Evolutionary conservation across 2,888 invertebrate species (phyloP), one percentile per base, ranked within the genome.

Genomic region (Nemapogon koenigi): DNA sequence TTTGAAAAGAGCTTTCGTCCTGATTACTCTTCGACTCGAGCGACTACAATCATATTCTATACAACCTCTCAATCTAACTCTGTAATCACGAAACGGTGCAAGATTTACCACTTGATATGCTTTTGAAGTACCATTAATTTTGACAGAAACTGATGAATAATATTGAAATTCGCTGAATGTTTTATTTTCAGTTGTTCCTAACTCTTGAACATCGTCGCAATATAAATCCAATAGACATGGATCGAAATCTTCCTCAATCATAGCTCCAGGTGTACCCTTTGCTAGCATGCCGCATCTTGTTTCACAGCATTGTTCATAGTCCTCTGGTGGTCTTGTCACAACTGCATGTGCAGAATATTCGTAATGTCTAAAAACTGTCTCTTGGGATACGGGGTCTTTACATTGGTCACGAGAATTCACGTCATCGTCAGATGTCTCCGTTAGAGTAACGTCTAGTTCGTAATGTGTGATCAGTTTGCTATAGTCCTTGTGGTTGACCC

Each of bases 401-500:
- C 76, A 78, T 42, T 70, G 66, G 41, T 75, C 53, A 43, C 59
- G 55, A 1, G 49, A 41, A 16, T 37, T 36, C 8, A 62, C 46
- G 43, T 61, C 57, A 40, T 52, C 50, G 11, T 53, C 43, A 26
- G 51, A 35, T 22, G 64, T 62, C 29, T 69, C 64, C 37, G 76
- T 53, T 22, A 76, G 46, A 6, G 49, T 49, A 1, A 75, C 63
- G 44, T 71, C 69, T 14, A 78, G 46, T 49, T 71, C 62, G 35
- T 75, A 72, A 35, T 57, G 55, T 18, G 56, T 51, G 11, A 76
- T 66, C 40, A 64, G 57, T 11, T 46, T 46, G 16, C 44, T 41
- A 44, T 70, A 76, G 42, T 73, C 57, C 44, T 55, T 53, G 44
- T 76, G 75, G 42, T 75, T 60, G 2, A 69, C 62, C 78, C 78